Evolutionary conservation across 2,797 vertebrate species (phyloP).

Genomic region (Phrynocephalus vlangalii): DNA sequence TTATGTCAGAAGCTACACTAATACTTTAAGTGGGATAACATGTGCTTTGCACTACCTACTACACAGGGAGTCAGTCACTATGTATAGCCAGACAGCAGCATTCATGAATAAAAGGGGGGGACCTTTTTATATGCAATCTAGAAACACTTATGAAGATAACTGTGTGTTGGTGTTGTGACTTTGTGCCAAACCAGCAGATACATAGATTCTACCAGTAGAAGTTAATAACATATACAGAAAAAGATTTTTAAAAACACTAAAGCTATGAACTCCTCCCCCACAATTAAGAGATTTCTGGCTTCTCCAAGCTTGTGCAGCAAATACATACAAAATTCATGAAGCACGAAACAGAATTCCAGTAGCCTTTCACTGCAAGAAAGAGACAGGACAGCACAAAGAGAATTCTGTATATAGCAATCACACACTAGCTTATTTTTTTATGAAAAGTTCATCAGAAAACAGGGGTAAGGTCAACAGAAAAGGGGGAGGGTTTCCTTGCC

Average conservation of each 20-base stretch:
- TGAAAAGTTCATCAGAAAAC: background rate
- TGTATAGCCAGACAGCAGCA: slow-evolving; percentile 63
- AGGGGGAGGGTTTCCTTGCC: slow-evolving; percentile 44
- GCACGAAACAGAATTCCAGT: slow-evolving; percentile 24
- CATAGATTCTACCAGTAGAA: slow-evolving; percentile 44
- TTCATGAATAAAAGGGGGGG: slow-evolving; percentile 68
- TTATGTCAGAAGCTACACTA: slow-evolving; percentile 58
- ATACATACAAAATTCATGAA: slow-evolving; percentile 33
- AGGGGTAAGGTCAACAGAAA: slow-evolving; percentile 16
- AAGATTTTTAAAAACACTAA: background rate
- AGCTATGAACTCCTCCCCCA: background rate
- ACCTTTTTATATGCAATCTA: slow-evolving; percentile 57
- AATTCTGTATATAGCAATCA: slow-evolving; percentile 34
- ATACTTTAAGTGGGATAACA: slow-evolving; percentile 59
- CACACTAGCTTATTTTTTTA: slow-evolving; percentile 37
- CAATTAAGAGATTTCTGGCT: slow-evolving; percentile 27
- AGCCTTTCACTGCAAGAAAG: background rate
- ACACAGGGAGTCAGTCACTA: slow-evolving; percentile 52
- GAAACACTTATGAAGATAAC: slow-evolving; percentile 31
- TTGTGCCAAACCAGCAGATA: slow-evolving; percentile 26
- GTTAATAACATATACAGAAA: slow-evolving; percentile 8
- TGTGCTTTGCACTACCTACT: slow-evolving; percentile 76
- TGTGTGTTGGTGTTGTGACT: background rate
- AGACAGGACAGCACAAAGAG: slow-evolving; percentile 7
- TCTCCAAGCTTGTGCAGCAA: slow-evolving; percentile 51